These are phyloP conservation scores for Pantherophis guttatus DNA, from an alignment of 2,113 vertebrate genomes.

Conservation along the genomic window DNA sequence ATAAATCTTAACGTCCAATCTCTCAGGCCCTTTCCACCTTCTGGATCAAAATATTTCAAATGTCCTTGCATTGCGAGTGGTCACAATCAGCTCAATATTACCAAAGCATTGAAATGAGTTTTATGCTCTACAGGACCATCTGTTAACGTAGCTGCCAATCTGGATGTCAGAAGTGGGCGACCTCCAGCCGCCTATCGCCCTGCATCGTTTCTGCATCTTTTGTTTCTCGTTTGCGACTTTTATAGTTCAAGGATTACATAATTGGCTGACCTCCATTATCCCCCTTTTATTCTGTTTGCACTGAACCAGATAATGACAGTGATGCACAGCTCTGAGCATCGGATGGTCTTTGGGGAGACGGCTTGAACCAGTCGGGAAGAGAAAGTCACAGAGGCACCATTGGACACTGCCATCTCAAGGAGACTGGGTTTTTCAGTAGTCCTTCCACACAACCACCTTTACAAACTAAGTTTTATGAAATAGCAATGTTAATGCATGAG, in stretches of 20 bases:
- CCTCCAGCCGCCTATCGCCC: conserved; percentile 16
- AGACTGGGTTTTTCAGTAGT: background rate
- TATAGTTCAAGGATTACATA: conserved; percentile 56
- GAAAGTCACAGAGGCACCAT: no score
- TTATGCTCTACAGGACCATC: background rate
- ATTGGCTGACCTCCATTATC: conserved; percentile 57
- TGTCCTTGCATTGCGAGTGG: background rate
- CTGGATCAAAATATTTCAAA: background rate
- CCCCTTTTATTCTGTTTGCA: conserved; percentile 42
- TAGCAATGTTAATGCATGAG: background rate
- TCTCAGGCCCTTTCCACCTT: background rate
- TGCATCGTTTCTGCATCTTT: conserved; percentile 41
- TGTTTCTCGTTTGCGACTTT: conserved; percentile 47
- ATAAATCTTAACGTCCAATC: background rate
- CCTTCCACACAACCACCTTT: background rate
- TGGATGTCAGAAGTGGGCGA: background rate
- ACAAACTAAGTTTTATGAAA: background rate
- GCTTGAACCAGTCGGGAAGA: background rate
- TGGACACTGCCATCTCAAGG: background rate
- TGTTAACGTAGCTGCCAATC: background rate
- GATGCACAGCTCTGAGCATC: conserved; percentile 22
- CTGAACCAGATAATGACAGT: conserved; percentile 33
- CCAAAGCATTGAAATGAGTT: background rate
- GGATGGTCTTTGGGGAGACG: background rate
- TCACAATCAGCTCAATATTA: conserved; percentile 16